Evolutionary conservation across 2,888 invertebrate genomes (phyloP).

Genomic region (Odontothrips loti): DNA sequence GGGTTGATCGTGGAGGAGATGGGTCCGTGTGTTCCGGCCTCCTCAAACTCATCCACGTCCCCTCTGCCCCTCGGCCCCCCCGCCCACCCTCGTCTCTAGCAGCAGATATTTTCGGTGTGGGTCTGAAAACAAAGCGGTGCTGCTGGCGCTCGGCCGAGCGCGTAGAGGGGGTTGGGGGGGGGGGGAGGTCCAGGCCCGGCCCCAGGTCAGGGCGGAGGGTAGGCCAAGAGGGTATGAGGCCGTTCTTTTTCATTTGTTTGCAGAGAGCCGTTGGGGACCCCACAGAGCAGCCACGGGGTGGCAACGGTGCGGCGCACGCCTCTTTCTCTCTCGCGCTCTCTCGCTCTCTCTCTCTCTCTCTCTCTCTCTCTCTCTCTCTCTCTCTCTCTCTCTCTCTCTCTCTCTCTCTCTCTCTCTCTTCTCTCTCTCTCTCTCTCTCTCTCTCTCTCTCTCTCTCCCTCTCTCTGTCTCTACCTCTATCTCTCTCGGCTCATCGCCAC

Average conservation of each 20-base stretch:
- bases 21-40: no score
- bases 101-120: not conserved
- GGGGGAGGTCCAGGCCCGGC: not conserved
- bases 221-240: not conserved
- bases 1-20: no score
- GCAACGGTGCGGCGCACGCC: not conserved
- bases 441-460: not conserved
- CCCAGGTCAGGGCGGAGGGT: not conserved
- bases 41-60: no score
- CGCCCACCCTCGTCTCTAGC: no score
- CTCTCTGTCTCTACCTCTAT: not conserved
- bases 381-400: not conserved
- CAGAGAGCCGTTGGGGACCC: not conserved
- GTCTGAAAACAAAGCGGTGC: not conserved
- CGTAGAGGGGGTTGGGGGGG: not conserved
- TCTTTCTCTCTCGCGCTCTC: not conserved
- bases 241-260: conserved; percentile 25
- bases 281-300: not conserved
- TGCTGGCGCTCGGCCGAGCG: no score
- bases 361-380: not conserved
- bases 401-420: no score
- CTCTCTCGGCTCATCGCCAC: not conserved
- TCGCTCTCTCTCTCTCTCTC: not conserved
- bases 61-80: no score
- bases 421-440: not conserved